Evolutionary conservation across 1,140 invertebrate genomes (phyloP).

Genomic region (Danaus melanippus): DNA sequence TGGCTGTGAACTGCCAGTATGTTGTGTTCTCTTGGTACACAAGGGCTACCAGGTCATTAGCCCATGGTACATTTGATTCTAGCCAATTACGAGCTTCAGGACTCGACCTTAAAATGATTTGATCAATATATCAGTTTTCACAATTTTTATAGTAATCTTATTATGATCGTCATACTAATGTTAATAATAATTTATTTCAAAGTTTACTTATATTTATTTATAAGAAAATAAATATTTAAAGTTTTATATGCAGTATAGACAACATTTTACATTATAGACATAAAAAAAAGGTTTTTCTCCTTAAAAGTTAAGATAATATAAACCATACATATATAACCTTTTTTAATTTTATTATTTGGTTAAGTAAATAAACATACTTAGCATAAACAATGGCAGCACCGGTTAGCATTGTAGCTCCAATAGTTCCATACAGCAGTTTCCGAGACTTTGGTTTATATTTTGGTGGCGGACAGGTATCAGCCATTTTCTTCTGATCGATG

Average conservation of each 20-base stretch:
- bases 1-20: slow-evolving; percentile 52
- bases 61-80: slow-evolving; percentile 78
- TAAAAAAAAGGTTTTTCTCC: too few species aligned
- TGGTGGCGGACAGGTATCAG: slow-evolving; percentile 12
- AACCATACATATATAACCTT: too few species aligned
- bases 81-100: slow-evolving; percentile 77
- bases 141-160: too few species aligned
- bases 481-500: slow-evolving; percentile 17
- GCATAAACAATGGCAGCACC: slow-evolving; percentile 76
- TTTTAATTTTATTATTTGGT: too few species aligned
- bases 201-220: too few species aligned
- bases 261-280: too few species aligned
- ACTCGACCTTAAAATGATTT: slow-evolving; percentile 57
- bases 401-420: slow-evolving; percentile 68
- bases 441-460: slow-evolving; percentile 31
- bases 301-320: too few species aligned
- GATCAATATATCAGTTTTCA: not conserved
- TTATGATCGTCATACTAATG: too few species aligned
- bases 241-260: too few species aligned
- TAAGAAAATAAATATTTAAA: too few species aligned
- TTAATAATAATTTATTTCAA: too few species aligned
- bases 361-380: slow-evolving; percentile 65
- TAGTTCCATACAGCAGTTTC: slow-evolving; percentile 43
- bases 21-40: slow-evolving; percentile 78
- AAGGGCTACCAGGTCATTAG: slow-evolving; percentile 77